Evolutionary conservation across 2,113 vertebrate genomes (phyloP), one percentile per base, ranked within the genome.

Genomic region (Sapajus apella): DNA sequence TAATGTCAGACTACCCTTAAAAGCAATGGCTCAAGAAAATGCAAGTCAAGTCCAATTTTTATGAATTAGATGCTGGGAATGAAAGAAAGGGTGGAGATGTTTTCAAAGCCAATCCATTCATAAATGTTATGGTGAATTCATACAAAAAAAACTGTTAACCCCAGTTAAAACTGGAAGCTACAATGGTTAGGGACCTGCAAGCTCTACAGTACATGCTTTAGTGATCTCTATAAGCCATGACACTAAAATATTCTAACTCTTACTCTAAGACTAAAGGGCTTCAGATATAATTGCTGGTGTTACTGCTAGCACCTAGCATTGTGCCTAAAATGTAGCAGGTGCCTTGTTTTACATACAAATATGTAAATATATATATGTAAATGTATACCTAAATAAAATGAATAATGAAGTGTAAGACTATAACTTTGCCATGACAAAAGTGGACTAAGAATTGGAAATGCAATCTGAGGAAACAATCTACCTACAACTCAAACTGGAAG

Each of bases 71-170:
- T 96, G 90, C 83, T 96, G 89, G 94, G 92, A 85, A 90, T 96
- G 96, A 86, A 95, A 98, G 97, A 97, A 40, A 92, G 77, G 66
- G 93, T 96, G 97, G 27, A 21, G 10, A 87, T 77, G 0, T 91
- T 97, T 96, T 85, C 93, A 97, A 95, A 91, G 66, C 94, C 96
- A 98, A 94, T 83, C 90, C 95, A 97, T 97, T 98, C 96, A 96
- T 97, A 98, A 98, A 97, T 98, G 91, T 97, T 98, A 96, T 97
- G 93, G 95, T 98, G 85, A 96, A 97, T 97, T 98, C 95, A 97
- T 90, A 98, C 97, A 98, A 98, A 98, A 98, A 94, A 90, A 98
- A 98, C 90, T 93, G 13, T 83, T 82, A 80, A 95, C 66, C 32
- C 56, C 37, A 79, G 12, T 55, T 81, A 92, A 92, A 88, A 87